Evolutionary conservation across 2,797 vertebrate genomes (phyloP), one percentile per base, ranked within the genome.

Genomic region (Chaetodon trifasciatus): DNA sequence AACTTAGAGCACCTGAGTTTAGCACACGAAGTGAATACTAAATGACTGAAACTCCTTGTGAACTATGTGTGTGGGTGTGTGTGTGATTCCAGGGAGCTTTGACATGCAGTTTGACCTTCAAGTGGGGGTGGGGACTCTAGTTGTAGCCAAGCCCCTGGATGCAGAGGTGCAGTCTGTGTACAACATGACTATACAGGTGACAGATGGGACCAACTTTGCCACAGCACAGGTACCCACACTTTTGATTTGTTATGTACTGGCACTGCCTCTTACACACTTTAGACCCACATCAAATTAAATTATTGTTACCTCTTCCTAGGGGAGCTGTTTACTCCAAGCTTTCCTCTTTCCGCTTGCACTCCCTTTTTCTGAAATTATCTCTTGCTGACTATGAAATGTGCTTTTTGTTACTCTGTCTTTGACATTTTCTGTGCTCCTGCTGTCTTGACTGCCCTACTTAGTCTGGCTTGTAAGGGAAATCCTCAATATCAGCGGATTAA

Each of bases 181-280:
- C 91, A 99, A 98, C 93, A 95, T 99, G 95, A 99, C 97, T 0
- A 94, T 99, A 8, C 97, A 97, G 90, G 98, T 98, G 88, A 98
- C 98, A 62, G 98, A 99, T 91, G 98, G 98, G 83, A 98, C 96
- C 83, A 96, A 93, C 90, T 91, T 95, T 71, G 96, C 98, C 86
- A 96, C 95, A 37, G 95, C 97, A 49, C 97, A 98, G 97, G 98
- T 99, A 92, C 89, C 83, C 80, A 74, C 70, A 62, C 57, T 75
- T 84, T 74, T 70, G 46, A 87, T 89, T 90, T 86, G 79, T 84
- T 76, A 72, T 67, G 58, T 77, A 39, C 72, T 46, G 64, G 52
- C 76, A 13, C 66, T 21, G 32, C 44, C 49, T 73, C 74, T 79
- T 50, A 78, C 74, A 81, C 44, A 46, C 78, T 61, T 28, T 65